These are phyloP conservation scores for Drosophila parthenogenetica DNA, from an alignment of 2,888 invertebrate species.

Conservation along the genomic window DNA sequence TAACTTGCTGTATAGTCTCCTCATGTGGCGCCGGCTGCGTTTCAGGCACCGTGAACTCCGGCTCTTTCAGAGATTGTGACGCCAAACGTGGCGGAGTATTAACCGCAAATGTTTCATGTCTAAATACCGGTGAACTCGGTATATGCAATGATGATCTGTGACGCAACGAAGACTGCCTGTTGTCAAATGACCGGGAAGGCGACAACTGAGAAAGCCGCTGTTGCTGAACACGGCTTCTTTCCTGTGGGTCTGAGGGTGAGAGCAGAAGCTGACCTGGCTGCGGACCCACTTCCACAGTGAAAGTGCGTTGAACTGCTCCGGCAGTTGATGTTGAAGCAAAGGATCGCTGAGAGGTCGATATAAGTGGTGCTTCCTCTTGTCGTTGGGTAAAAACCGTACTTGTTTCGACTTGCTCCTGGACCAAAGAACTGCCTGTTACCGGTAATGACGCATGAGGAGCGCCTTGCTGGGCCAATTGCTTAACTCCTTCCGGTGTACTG, in stretches of 20 bases:
- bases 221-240: not conserved
- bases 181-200: not conserved
- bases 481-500: constrained; percentile 35
- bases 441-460: not conserved
- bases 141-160: not conserved
- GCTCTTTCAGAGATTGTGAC: constrained; percentile 9
- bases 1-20: constrained; percentile 15
- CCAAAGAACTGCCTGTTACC: not conserved
- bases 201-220: not conserved
- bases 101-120: constrained; percentile 25
- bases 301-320: constrained; percentile 45
- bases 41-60: constrained; percentile 59
- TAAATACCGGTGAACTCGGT: not conserved
- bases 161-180: not conserved
- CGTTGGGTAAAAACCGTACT: not conserved
- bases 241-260: constrained; percentile 32
- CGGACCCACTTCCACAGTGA: constrained; percentile 58
- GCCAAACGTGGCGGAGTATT: constrained; percentile 48
- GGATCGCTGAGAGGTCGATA: not conserved
- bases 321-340: not conserved
- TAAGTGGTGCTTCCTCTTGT: not conserved
- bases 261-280: constrained; percentile 57
- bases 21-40: constrained; percentile 47
- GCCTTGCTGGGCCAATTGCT: not conserved
- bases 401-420: not conserved